These are phyloP conservation scores for Geopemphigus sp. DNA, from an alignment of 1,140 invertebrate genomes.

Conservation along the genomic window DNA sequence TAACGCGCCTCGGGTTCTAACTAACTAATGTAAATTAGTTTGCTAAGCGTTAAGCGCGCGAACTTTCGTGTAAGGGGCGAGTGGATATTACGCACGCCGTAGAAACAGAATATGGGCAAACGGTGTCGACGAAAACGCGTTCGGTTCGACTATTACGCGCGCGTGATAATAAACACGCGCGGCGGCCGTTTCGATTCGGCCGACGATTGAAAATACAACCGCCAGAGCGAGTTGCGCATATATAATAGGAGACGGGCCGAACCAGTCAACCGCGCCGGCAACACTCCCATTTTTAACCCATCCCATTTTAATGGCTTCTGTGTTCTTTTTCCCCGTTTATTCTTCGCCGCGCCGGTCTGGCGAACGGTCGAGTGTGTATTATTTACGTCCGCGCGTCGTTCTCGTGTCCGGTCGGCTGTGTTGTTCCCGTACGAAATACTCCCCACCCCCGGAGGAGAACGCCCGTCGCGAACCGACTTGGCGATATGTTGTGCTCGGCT, in stretches of 20 bases:
- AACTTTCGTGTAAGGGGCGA: too few relatives aligned
- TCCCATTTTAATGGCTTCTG: conserved; percentile 21
- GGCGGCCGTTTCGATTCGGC: too few relatives aligned
- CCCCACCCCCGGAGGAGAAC: not conserved
- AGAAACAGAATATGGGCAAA: too few relatives aligned
- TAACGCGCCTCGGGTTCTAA: too few relatives aligned
- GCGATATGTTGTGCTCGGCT: conserved; percentile 32
- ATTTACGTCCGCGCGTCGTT: not conserved
- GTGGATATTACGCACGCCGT: too few relatives aligned
- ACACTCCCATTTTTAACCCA: conserved; percentile 28
- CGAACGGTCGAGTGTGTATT: conserved; percentile 3
- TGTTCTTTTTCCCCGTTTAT: not conserved
- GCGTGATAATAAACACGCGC: too few relatives aligned
- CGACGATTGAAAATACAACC: conserved; percentile 20
- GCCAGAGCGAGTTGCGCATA: conserved; percentile 32
- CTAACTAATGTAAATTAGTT: too few relatives aligned
- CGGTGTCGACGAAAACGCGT: too few relatives aligned
- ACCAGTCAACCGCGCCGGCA: conserved; percentile 22
- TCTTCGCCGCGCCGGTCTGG: conserved; percentile 16
- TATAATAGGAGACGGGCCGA: not conserved
- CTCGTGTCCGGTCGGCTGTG: not conserved
- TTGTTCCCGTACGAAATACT: not conserved
- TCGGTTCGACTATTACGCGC: too few relatives aligned
- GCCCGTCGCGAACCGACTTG: not conserved
- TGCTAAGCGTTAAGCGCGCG: too few relatives aligned